These are phyloP conservation scores for Zosterops japonicus DNA, from an alignment of 2,113 vertebrate species.

Conservation along the genomic window DNA sequence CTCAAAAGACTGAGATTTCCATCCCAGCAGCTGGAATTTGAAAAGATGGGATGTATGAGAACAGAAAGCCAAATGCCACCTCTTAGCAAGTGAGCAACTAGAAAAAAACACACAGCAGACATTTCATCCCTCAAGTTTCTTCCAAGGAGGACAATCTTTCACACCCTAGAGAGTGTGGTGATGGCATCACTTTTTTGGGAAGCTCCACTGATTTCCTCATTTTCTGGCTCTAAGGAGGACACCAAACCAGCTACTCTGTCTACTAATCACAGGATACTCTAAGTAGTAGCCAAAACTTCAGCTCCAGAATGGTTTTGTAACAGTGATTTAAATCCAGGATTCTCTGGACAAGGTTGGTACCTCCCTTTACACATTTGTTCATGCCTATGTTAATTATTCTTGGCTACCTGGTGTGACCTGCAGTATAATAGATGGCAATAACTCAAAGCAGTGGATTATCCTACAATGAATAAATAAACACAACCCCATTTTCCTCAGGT, in stretches of 20 bases:
- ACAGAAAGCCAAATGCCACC: background rate
- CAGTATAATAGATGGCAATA: background rate
- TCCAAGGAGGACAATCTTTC: background rate
- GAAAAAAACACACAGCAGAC: background rate
- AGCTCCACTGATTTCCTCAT: background rate
- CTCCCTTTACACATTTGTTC: background rate
- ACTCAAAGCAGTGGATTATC: background rate
- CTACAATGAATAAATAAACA: background rate
- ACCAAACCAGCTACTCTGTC: background rate
- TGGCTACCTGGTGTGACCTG: background rate
- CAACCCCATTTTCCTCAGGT: background rate
- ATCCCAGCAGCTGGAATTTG: background rate
- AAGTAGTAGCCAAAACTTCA: background rate
- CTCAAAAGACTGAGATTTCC: background rate
- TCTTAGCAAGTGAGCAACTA: fast-evolving
- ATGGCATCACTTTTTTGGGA: background rate
- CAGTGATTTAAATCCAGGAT: background rate
- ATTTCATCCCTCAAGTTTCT: background rate
- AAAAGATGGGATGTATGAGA: background rate
- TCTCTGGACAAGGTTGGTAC: background rate
- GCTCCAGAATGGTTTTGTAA: background rate
- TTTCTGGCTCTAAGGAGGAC: background rate
- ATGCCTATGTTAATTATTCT: background rate
- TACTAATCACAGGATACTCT: background rate
- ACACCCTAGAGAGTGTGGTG: background rate